Evolutionary conservation across 2,113 vertebrate species (phyloP), one percentile per base, ranked within the genome.

Genomic region (Pungitius pungitius): DNA sequence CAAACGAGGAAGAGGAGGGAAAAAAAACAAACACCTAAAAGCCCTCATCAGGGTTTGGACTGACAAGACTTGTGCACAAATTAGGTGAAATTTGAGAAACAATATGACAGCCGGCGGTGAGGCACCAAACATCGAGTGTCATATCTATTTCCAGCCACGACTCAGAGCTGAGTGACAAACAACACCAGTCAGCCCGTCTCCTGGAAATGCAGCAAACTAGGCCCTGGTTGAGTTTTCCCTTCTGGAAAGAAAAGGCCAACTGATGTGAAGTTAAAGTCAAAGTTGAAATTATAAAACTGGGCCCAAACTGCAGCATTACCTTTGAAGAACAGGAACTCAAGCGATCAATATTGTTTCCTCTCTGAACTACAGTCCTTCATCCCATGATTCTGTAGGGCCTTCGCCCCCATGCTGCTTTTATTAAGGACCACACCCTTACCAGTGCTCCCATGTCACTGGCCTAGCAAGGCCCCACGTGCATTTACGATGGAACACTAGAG

Each of bases 51-150:
- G 83, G 81, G 85, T 87, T 86, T 85, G 90, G 90, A 84, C 88
- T 90, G 89, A 91, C 89, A 89, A 89, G 88, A 90, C 77, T 87
- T 89, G 89, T 88, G 90, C 88, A 89, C 90, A 91, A 92, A 90
- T 91, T 90, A 91, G 89, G 87, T 85, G 85, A 90, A 82, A 90
- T 91, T 89, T 90, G 87, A 91, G 88, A 81, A 91, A 92, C 87
- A 89, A 91, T 90, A 77, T 87, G 91, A 90, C 91, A 92, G 91
- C 45, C 63, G 27, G 85, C 80, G 75, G 87, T 62, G 84, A 89
- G 83, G 86, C 88, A 81, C 86, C 85, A 87, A 92, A 90, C 89
- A 90, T 88, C 88, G 89, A 80, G 79, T 85, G 90, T 91, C 87
- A 90, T 75, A 71, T 91, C 90, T 91, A 91, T 91, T 92, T 89